Conservation (phyloP, 2,888 invertebrate species). For the Anodontia alba region DNA sequence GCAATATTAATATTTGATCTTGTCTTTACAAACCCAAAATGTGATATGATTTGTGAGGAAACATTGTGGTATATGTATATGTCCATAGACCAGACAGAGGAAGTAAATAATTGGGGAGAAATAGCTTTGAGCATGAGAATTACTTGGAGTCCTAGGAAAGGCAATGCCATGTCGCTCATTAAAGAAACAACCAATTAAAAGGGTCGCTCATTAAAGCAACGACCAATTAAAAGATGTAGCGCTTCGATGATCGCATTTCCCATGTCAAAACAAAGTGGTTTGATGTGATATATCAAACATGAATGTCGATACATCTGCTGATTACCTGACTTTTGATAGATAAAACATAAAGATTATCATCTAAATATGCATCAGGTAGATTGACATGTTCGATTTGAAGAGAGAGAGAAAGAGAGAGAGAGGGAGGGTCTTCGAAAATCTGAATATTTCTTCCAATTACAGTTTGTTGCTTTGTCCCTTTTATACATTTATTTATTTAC, state of each 20-base stretch:
- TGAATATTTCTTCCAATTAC: too few relatives aligned
- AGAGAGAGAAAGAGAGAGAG: not conserved
- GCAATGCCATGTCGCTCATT: constrained; percentile 3
- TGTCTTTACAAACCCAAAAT: not conserved
- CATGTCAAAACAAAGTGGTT: constrained; percentile 9
- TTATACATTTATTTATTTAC: too few relatives aligned
- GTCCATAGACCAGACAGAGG: not conserved
- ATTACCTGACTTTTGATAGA: not conserved
- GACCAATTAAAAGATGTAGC: not conserved
- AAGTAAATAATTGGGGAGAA: not conserved
- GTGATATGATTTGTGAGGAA: not conserved
- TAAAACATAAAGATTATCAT: not conserved
- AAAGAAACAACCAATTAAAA: too few relatives aligned
- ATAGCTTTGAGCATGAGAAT: not conserved
- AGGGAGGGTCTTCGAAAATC: too few relatives aligned
- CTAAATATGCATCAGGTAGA: not conserved
- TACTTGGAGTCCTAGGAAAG: not conserved
- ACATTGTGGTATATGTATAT: not conserved
- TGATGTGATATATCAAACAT: constrained; percentile 7
- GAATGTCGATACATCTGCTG: constrained; percentile 1
- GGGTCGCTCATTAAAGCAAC: not conserved
- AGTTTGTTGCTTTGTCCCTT: too few relatives aligned
- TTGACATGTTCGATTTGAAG: not conserved
- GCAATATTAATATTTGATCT: not conserved
- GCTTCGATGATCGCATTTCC: not conserved